These are phyloP conservation scores for Penaeus monodon DNA, from an alignment of 2,888 invertebrate species.

Conservation along the genomic window DNA sequence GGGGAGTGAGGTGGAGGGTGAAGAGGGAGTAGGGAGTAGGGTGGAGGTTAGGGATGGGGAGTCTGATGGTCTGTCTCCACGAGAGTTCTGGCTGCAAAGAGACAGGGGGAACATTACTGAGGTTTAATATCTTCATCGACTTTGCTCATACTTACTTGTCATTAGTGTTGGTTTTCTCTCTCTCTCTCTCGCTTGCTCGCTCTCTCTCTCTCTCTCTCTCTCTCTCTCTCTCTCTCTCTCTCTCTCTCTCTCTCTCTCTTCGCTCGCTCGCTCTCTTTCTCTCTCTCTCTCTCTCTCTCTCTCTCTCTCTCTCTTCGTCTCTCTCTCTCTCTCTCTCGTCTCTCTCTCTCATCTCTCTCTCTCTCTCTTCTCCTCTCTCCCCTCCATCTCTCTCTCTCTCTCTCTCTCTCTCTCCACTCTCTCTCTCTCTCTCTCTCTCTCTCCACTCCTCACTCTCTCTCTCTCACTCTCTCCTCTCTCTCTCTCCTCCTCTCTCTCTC, in stretches of 20 bases:
- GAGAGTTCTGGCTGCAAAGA: too few relatives aligned
- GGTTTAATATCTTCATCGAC: too few relatives aligned
- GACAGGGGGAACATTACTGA: too few relatives aligned
- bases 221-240: slow-evolving; percentile 12
- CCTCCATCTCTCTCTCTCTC: background rate
- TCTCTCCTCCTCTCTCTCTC: background rate
- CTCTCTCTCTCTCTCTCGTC: slow-evolving; percentile 17
- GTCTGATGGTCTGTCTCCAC: too few relatives aligned
- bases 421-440: too few relatives aligned
- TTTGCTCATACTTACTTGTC: too few relatives aligned
- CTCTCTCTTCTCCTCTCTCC: slow-evolving; percentile 1
- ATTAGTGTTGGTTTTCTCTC: background rate
- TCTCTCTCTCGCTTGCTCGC: background rate
- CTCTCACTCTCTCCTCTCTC: too few relatives aligned
- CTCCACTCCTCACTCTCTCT: background rate
- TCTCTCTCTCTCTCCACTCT: background rate
- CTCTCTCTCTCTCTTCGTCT: slow-evolving; percentile 6
- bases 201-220: background rate
- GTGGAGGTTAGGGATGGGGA: too few relatives aligned
- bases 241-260: slow-evolving; percentile 18
- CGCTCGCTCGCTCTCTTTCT: background rate
- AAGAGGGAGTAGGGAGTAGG: too few relatives aligned
- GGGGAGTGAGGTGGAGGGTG: too few relatives aligned
- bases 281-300: background rate
- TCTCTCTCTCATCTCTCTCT: background rate